phyloP scores from a whole-genome alignment of 2,888 invertebrate species.

The Quadroppia sp. region DNA sequence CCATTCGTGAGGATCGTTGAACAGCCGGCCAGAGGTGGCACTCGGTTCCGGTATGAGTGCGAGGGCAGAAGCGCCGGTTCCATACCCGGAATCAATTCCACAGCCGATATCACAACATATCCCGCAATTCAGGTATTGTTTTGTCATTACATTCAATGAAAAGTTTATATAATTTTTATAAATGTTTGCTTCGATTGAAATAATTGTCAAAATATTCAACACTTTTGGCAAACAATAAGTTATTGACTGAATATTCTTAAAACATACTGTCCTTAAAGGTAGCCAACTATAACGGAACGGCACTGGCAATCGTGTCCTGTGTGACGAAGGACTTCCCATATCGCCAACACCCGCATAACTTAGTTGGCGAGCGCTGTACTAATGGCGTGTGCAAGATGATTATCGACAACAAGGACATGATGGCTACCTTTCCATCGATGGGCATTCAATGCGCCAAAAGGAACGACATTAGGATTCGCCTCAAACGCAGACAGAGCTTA shows the following conservation, averaged over 20 bases:
- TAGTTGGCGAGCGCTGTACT: slow-evolving; percentile 89
- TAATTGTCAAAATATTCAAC: too few relatives aligned
- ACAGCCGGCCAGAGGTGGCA: slow-evolving; percentile 84
- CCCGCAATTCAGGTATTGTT: slow-evolving; percentile 77
- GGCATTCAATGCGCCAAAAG: slow-evolving; percentile 96
- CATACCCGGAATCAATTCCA: slow-evolving; percentile 82
- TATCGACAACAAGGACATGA: slow-evolving; percentile 64
- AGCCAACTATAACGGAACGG: slow-evolving; percentile 72
- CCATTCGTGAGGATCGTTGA: slow-evolving; percentile 71
- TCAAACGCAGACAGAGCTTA: slow-evolving; percentile 72
- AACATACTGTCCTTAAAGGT: slow-evolving; percentile 54
- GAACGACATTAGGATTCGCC: slow-evolving; percentile 79
- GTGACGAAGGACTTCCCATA: slow-evolving; percentile 85
- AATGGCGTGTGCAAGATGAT: slow-evolving; percentile 80
- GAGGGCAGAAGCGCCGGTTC: slow-evolving; percentile 95
- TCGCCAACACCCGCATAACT: slow-evolving; percentile 83
- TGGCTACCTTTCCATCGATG: slow-evolving; percentile 72
- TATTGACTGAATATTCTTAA: too few relatives aligned
- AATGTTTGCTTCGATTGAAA: too few relatives aligned
- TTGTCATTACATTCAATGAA: too few relatives aligned
- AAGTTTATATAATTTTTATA: too few relatives aligned
- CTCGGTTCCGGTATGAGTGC: slow-evolving; percentile 89
- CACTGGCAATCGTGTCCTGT: slow-evolving; percentile 82
- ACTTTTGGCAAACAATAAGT: too few relatives aligned
- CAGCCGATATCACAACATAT: slow-evolving; percentile 85